A percentile compares a stretch with the other conserved stretches of the same genome.
Conservation (phyloP, 2,888 invertebrate genomes). For the Carpatolechia fugitivella region DNA sequence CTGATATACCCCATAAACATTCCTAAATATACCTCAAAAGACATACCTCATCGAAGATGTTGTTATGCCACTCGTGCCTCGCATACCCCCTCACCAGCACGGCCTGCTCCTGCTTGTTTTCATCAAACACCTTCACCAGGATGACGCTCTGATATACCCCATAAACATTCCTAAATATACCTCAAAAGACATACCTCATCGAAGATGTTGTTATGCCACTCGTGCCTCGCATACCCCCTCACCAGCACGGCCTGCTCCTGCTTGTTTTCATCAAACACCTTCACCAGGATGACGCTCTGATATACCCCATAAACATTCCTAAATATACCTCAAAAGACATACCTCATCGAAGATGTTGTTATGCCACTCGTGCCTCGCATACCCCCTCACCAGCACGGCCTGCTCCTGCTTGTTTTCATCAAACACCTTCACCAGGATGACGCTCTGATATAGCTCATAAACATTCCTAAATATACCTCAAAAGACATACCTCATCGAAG, state of each 20-base stretch:
- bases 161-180: no score
- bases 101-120: constrained; percentile 44
- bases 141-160: no score
- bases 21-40: no score
- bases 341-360: not conserved
- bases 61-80: not conserved
- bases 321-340: not conserved
- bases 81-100: not conserved
- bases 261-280: constrained; percentile 79
- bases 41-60: not conserved
- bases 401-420: constrained; percentile 58
- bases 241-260: constrained; percentile 21
- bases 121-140: constrained; percentile 85
- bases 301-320: no score
- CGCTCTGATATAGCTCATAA: no score
- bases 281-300: no score
- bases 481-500: not conserved
- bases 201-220: not conserved
- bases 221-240: not conserved
- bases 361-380: not conserved
- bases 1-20: no score
- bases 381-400: not conserved
- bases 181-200: not conserved
- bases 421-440: constrained; percentile 84
- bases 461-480: not conserved